phyloP scores from a whole-genome alignment of 2,797 vertebrate genomes.

The Propithecus perrieri region DNA sequence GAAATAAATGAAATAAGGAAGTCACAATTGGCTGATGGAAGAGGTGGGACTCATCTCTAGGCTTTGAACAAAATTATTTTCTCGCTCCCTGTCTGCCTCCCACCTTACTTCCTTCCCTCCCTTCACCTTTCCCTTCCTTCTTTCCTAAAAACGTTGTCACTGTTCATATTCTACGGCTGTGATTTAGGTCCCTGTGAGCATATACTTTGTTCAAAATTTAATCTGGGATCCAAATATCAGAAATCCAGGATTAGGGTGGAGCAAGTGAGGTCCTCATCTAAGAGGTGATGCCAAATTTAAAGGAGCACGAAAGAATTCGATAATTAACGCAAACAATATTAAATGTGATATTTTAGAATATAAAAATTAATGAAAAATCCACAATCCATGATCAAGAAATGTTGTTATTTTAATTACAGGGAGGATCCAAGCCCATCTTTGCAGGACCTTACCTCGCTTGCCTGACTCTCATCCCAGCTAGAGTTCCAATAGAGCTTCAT shows the following conservation, averaged over 20 bases:
- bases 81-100: accelerated
- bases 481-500: background rate
- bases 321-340: background rate
- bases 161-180: background rate
- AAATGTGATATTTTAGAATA: background rate
- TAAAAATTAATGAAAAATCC: background rate
- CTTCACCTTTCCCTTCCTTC: background rate
- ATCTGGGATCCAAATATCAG: background rate
- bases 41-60: accelerated
- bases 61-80: background rate
- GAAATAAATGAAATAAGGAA: background rate
- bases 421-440: background rate
- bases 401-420: background rate
- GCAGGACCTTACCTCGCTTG: accelerated
- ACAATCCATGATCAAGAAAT: background rate
- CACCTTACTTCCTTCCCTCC: accelerated
- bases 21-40: background rate
- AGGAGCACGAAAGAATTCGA: accelerated
- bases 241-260: background rate
- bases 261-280: too few species aligned
- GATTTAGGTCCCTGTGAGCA: background rate
- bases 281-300: background rate
- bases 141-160: background rate
- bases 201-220: background rate
- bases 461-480: too few species aligned